A percentile compares a stretch with the other conserved stretches of the same genome.
phyloP scores from a whole-genome alignment of 37 sponge, comb jelly and placozoan species.

The Spongia lamella region DNA sequence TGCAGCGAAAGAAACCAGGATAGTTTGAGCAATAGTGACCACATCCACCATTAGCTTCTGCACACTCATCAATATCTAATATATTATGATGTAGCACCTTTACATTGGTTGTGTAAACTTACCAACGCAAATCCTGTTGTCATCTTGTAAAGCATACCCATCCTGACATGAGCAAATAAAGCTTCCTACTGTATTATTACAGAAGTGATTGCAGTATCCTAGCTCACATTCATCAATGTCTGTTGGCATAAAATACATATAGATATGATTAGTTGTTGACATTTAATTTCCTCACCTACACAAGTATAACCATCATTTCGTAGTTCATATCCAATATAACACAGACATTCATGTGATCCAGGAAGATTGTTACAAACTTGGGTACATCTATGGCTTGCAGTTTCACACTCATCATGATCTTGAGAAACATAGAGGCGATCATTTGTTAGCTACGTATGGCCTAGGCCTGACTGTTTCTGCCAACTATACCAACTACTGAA shows the following conservation, averaged over 20 bases:
- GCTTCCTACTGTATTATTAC: slow-evolving; percentile 30
- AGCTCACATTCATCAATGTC: slow-evolving; percentile 26
- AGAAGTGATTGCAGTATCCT: slow-evolving; percentile 36
- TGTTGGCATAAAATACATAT: background rate
- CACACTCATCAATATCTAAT: slow-evolving; percentile 27
- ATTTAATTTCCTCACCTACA: no score
- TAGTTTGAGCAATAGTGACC: slow-evolving; percentile 38
- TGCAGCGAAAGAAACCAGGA: slow-evolving; percentile 22
- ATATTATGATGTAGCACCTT: no score
- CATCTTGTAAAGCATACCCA: slow-evolving; percentile 17
- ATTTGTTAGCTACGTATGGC: no score
- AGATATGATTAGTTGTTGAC: no score
- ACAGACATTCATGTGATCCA: slow-evolving; percentile 50
- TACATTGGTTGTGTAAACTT: background rate
- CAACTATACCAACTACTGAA: no score
- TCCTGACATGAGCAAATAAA: slow-evolving; percentile 26
- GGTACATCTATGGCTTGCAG: slow-evolving; percentile 6
- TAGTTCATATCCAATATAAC: slow-evolving; percentile 34
- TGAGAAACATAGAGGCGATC: no score
- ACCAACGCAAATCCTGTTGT: slow-evolving; percentile 2
- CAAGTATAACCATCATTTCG: background rate
- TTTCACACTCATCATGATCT: slow-evolving; percentile 65
- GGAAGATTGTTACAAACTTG: slow-evolving; percentile 46
- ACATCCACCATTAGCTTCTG: slow-evolving; percentile 21
- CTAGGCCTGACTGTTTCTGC: no score